Conservation (phyloP, 64 coral and sea anemone genomes). For the Hydrozoanthus tunicans region DNA sequence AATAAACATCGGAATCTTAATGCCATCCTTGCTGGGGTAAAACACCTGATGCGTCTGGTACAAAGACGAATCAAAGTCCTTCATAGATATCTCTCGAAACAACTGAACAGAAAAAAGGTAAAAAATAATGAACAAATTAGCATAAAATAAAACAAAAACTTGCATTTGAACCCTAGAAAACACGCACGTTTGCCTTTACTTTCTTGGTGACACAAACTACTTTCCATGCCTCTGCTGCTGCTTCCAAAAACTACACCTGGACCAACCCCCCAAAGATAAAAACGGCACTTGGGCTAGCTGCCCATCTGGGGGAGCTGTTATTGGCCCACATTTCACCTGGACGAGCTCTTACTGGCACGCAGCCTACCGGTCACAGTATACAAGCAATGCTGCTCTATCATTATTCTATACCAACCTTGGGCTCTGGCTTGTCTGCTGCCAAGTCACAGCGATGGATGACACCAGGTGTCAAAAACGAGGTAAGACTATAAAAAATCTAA, state of each 20-base stretch:
- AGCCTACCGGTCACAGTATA: too few relatives aligned
- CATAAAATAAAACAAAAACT: too few relatives aligned
- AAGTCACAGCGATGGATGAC: conserved; percentile 92
- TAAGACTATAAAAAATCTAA: conserved; percentile 98
- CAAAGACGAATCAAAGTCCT: conserved; percentile 72
- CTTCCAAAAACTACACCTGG: too few relatives aligned
- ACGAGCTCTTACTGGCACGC: too few relatives aligned
- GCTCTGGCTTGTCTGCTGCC: conserved; percentile 55
- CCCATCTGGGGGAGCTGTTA: too few relatives aligned
- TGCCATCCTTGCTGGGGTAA: conserved; percentile 93
- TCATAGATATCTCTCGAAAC: conserved; percentile 76
- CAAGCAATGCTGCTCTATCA: not conserved
- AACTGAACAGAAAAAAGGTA: conserved; percentile 47
- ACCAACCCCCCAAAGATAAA: too few relatives aligned
- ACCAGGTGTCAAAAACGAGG: conserved; percentile 91
- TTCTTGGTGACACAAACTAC: too few relatives aligned
- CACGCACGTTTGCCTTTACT: too few relatives aligned
- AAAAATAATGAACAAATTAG: not conserved
- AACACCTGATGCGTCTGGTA: conserved; percentile 95
- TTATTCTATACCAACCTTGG: conserved; percentile 68
- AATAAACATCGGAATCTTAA: conserved; percentile 97
- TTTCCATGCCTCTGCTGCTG: too few relatives aligned
- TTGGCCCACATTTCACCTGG: too few relatives aligned
- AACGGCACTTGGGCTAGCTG: too few relatives aligned
- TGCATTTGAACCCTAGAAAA: too few relatives aligned